Percentiles rank a stretch among this genome's conserved stretches.
Conservation (phyloP, 2,888 invertebrate genomes). For the Pachymerium ferrugineum region DNA sequence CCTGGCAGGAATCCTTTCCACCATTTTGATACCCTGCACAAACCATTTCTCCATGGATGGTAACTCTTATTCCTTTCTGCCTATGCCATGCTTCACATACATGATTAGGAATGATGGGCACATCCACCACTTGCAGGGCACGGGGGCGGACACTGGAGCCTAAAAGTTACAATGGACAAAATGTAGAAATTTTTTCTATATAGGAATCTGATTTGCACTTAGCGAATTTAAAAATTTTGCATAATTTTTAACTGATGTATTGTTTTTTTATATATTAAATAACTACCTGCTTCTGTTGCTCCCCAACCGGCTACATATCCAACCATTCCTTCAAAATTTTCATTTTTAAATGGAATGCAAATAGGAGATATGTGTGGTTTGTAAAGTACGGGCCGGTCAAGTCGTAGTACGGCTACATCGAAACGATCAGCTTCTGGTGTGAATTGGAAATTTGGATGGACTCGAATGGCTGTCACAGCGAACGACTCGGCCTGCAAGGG, state of each 20-base stretch:
- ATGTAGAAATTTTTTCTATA: not conserved
- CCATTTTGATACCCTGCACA: conserved; percentile 84
- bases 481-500: conserved; percentile 86
- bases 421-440: conserved; percentile 63
- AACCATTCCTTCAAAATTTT: conserved; percentile 36
- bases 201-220: no score
- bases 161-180: not conserved
- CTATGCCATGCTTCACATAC: conserved; percentile 37
- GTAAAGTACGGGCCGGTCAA: conserved; percentile 57
- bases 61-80: conserved; percentile 70
- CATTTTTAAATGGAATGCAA: conserved; percentile 36
- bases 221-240: no score
- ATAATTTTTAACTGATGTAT: no score
- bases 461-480: conserved; percentile 81
- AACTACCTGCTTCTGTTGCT: conserved; percentile 31
- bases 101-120: conserved; percentile 37
- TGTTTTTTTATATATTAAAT: no score
- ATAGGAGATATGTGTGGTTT: conserved; percentile 38
- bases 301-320: conserved; percentile 38
- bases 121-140: conserved; percentile 37
- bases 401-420: conserved; percentile 80
- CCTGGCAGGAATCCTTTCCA: conserved; percentile 72
- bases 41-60: conserved; percentile 92
- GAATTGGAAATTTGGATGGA: conserved; percentile 87
- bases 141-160: conserved; percentile 36